Evolutionary conservation across 2,113 vertebrate genomes (phyloP), one percentile per base, ranked within the genome.

Genomic region (Cheirogaleus medius): DNA sequence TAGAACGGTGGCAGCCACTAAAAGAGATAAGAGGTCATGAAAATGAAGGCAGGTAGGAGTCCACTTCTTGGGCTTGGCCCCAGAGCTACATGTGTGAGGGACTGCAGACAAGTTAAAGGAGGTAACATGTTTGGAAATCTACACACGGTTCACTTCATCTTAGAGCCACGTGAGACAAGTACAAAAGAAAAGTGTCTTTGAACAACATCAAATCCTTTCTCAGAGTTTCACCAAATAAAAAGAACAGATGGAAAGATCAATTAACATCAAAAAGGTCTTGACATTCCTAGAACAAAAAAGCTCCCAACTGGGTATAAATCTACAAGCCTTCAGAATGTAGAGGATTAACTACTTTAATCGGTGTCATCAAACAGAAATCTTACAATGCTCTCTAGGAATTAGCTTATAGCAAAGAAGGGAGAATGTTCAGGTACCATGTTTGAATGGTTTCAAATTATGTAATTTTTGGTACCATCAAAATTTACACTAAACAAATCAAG

Each of bases 191-290:
- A 42, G 17, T 2, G 5, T 12, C 60, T 94, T 3, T 95, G 77
- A 93, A 44, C 17, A 91, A 32, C 71, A 82, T 77, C 77, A 77
- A 49, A 63, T 58, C 56, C 54, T 1, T 47, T 91, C 52, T 58
- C 80, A 23, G 95, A 83, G 44, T 49, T 91, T 56, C 82, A 83
- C 80, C 66, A 58, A 86, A 49, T n/a, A 68, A 83, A 93, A 87
- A 82, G 63, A 74, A 87, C 86, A 97, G 71, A 77, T 37, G 82
- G 80, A 91, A 94, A 97, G 91, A 91, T 64, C 88, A 96, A 82
- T 73, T 76, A 93, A 93, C 77, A 89, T 66, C 69, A 64, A 81
- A 96, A 97, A 87, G 87, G 60, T 68, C 91, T 58, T 80, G 47
- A 89, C 86, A 82, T 84, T 74, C 77, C 56, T 76, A 81, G 76